phyloP scores from a whole-genome alignment of 2,888 invertebrate genomes.

The Drosophila birchii region DNA sequence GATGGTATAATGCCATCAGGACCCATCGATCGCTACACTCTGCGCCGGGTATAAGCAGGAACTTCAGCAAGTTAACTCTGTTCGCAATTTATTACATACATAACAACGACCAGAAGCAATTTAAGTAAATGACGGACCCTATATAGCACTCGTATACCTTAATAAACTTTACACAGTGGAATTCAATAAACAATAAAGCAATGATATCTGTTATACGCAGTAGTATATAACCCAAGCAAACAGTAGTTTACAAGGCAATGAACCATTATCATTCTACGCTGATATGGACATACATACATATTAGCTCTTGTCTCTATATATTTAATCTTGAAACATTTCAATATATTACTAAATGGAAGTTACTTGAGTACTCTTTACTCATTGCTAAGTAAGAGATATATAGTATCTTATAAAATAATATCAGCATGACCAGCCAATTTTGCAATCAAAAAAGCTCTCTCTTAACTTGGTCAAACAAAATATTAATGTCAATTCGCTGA shows the following conservation, averaged over 20 bases:
- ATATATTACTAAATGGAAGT: not conserved
- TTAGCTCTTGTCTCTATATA: too few relatives aligned
- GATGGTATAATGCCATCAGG: slow-evolving; percentile 62
- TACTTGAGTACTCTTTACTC: not conserved
- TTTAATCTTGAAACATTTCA: not conserved
- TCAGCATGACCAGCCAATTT: not conserved
- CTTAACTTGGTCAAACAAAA: not conserved
- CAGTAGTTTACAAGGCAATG: not conserved
- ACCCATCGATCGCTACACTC: slow-evolving; percentile 78
- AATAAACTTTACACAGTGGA: not conserved
- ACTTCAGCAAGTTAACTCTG: not conserved
- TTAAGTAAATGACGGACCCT: not conserved
- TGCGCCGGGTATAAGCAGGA: slow-evolving; percentile 48
- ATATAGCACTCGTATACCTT: not conserved
- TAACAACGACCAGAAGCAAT: not conserved
- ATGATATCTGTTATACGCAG: not conserved
- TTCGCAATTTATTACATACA: too few relatives aligned
- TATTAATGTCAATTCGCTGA: not conserved
- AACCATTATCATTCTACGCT: not conserved
- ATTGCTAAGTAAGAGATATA: not conserved
- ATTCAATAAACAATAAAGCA: not conserved
- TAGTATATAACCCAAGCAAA: not conserved
- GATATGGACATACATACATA: not conserved
- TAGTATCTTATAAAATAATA: not conserved
- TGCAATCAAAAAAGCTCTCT: slow-evolving; percentile 4